Conservation (phyloP, 2,888 invertebrate species). For the Eupithecia abbreviata region DNA sequence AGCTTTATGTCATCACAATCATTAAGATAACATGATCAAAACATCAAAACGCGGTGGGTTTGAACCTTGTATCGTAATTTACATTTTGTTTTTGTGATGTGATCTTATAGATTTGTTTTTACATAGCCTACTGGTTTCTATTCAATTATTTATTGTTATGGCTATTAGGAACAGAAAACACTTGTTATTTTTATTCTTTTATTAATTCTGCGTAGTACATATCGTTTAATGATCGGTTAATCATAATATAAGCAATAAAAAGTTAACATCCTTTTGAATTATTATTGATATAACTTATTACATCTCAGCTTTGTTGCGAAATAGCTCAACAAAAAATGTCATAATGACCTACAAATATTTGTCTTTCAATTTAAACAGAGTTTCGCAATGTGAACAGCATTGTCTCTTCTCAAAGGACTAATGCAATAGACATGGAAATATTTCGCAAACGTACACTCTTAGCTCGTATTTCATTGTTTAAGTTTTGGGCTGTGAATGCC, state of each 20-base stretch:
- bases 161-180: background rate
- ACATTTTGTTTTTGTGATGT: conserved; percentile 5
- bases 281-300: background rate
- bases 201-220: background rate
- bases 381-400: conserved; percentile 44
- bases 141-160: background rate
- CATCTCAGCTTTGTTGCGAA: background rate
- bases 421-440: conserved; percentile 37
- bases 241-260: background rate
- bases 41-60: conserved; percentile 21
- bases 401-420: conserved; percentile 53
- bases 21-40: conserved; percentile 28
- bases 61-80: conserved; percentile 19
- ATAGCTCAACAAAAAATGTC: conserved; percentile 13
- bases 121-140: conserved; percentile 3
- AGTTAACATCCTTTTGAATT: background rate
- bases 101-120: conserved; percentile 8
- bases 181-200: background rate
- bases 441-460: conserved; percentile 53
- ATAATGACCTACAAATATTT: conserved; percentile 26
- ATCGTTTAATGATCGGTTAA: background rate
- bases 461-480: conserved; percentile 52
- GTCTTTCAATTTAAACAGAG: conserved; percentile 24
- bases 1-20: conserved; percentile 21
- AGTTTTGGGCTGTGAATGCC: conserved; percentile 42